These are phyloP conservation scores for Blomia tropicalis DNA, from an alignment of 2,888 invertebrate species.

Conservation along the genomic window DNA sequence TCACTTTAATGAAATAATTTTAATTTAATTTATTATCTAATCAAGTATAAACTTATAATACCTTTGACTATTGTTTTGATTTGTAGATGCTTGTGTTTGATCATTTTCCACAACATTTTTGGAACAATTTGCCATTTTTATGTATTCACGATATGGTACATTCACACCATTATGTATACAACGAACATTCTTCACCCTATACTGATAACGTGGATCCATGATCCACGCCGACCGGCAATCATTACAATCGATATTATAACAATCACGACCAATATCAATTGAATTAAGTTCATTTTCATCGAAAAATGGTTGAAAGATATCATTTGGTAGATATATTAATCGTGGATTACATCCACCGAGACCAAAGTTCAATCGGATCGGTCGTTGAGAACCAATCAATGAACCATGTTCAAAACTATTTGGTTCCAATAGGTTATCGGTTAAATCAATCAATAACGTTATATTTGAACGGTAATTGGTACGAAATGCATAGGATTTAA, in stretches of 20 bases:
- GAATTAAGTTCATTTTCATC: background rate
- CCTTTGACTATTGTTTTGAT: no score
- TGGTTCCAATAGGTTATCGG: slow-evolving; percentile 12
- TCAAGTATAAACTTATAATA: no score
- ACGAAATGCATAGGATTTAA: slow-evolving; percentile 16
- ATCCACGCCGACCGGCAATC: slow-evolving; percentile 18
- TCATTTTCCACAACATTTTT: no score
- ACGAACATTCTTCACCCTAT: slow-evolving; percentile 10
- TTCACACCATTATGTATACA: background rate
- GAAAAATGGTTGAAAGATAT: slow-evolving; percentile 20
- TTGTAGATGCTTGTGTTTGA: no score
- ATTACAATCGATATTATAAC: slow-evolving; percentile 9
- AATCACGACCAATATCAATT: slow-evolving; percentile 15
- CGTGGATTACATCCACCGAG: slow-evolving; percentile 7
- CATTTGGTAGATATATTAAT: background rate
- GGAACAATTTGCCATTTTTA: no score
- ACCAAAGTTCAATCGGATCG: slow-evolving; percentile 12
- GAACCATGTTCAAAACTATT: slow-evolving; percentile 12
- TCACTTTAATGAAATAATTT: background rate
- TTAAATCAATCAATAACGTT: slow-evolving; percentile 19
- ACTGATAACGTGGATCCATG: background rate
- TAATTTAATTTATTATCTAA: background rate
- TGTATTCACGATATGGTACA: background rate
- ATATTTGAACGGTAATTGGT: slow-evolving; percentile 7
- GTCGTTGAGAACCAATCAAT: slow-evolving; percentile 17